Evolutionary conservation across 2,888 invertebrate genomes (phyloP).

Genomic region (Horisme vitalbata): DNA sequence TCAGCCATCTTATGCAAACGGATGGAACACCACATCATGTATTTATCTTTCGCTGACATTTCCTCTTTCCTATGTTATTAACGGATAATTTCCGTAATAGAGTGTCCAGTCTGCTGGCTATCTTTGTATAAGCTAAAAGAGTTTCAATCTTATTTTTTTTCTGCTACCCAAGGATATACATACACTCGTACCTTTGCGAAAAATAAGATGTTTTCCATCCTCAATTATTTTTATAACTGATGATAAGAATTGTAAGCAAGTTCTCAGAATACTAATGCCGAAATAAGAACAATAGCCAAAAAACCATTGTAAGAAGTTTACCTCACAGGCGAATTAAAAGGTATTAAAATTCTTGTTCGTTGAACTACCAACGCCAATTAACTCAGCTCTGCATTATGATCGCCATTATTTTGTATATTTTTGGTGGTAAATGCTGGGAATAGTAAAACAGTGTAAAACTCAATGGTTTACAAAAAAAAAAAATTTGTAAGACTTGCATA

Average conservation of each 20-base stretch:
- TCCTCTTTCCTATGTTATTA: slow-evolving; percentile 22
- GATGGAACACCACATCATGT: slow-evolving; percentile 6
- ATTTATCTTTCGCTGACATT: slow-evolving; percentile 21
- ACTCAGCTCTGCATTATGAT: neutral
- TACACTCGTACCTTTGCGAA: too few relatives aligned
- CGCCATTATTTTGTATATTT: neutral
- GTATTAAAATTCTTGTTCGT: neutral
- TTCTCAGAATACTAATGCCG: slow-evolving; percentile 2
- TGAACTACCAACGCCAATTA: neutral
- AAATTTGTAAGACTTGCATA: neutral
- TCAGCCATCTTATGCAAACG: slow-evolving; percentile 10
- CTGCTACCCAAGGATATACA: too few relatives aligned
- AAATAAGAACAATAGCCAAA: slow-evolving; percentile 2
- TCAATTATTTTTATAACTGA: too few relatives aligned
- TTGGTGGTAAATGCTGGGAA: too few relatives aligned
- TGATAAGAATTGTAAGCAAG: slow-evolving; percentile 1
- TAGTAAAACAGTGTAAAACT: neutral
- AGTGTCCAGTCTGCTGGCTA: neutral
- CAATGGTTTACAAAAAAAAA: too few relatives aligned
- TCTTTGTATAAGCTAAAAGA: neutral
- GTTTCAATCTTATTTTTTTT: too few relatives aligned
- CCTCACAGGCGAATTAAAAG: neutral
- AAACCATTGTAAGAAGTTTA: neutral
- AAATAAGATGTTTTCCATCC: too few relatives aligned
- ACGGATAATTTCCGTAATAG: slow-evolving; percentile 12